These are phyloP conservation scores for Coelopa pilipes DNA, from an alignment of 2,888 invertebrate species.

Conservation along the genomic window DNA sequence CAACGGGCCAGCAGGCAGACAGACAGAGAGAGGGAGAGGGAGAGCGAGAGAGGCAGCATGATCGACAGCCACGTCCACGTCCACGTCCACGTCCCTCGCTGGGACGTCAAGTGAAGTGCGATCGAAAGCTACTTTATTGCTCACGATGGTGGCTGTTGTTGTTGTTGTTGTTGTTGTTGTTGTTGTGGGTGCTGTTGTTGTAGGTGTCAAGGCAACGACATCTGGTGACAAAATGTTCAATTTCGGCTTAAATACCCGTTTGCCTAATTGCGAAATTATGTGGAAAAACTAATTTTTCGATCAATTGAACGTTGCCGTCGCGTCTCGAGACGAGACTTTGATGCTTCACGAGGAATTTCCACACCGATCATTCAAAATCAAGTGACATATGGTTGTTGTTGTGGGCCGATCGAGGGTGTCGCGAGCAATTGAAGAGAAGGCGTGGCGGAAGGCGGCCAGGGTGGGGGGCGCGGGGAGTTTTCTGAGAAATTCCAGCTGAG, in stretches of 20 bases:
- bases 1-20: too few relatives aligned
- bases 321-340: slow-evolving; percentile 13
- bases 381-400: not conserved
- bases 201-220: slow-evolving; percentile 36
- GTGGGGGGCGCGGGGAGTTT: too few relatives aligned
- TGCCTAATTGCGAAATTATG: slow-evolving; percentile 16
- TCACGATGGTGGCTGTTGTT: slow-evolving; percentile 13
- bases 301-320: slow-evolving; percentile 16
- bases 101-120: slow-evolving; percentile 5
- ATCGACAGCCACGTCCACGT: not conserved
- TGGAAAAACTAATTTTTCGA: slow-evolving; percentile 20
- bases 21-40: not conserved
- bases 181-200: slow-evolving; percentile 9
- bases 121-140: slow-evolving; percentile 12
- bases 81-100: not conserved
- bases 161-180: slow-evolving; percentile 31
- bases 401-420: not conserved
- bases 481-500: too few relatives aligned
- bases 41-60: not conserved
- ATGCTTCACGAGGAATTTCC: not conserved
- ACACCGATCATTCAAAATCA: not conserved
- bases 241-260: slow-evolving; percentile 35
- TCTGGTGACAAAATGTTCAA: slow-evolving; percentile 38
- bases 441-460: too few relatives aligned
- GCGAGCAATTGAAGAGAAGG: not conserved